These are phyloP conservation scores for Ridgeia piscesae DNA, from an alignment of 1,140 invertebrate genomes.

Conservation along the genomic window DNA sequence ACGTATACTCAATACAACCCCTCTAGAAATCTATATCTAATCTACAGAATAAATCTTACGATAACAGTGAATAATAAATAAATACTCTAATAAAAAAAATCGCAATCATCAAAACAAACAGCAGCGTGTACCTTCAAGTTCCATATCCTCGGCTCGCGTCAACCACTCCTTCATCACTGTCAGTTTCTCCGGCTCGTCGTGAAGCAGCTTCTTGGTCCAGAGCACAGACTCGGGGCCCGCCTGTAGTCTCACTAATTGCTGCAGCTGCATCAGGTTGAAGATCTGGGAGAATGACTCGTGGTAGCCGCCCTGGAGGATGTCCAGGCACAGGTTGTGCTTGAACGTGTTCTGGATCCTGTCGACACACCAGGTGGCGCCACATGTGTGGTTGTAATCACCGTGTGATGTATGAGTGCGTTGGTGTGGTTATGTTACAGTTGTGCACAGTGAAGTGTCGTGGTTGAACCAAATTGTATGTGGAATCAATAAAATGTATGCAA, in stretches of 20 bases:
- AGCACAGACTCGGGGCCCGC: slow-evolving; percentile 53
- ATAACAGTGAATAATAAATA: no score
- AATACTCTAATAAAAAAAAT: no score
- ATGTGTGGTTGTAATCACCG: no score
- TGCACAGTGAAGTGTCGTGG: no score
- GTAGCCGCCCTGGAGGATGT: slow-evolving; percentile 54
- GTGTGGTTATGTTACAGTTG: no score
- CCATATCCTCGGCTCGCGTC: slow-evolving; percentile 47
- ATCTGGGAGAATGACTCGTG: slow-evolving; percentile 54
- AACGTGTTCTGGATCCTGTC: slow-evolving; percentile 40
- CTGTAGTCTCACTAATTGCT: slow-evolving; percentile 41
- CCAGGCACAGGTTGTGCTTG: slow-evolving; percentile 55
- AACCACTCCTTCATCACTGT: slow-evolving; percentile 48
- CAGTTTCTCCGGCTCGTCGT: slow-evolving; percentile 53
- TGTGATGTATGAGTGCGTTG: no score
- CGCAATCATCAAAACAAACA: no score
- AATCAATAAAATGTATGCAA: no score
- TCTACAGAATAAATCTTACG: no score
- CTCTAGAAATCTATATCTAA: no score
- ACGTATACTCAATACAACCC: no score
- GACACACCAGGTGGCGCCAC: slow-evolving; percentile 23
- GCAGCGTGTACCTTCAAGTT: slow-evolving; percentile 32
- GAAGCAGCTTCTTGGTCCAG: slow-evolving; percentile 48
- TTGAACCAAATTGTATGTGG: no score
- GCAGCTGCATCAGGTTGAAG: slow-evolving; percentile 50